Evolutionary conservation across 2,113 vertebrate genomes (phyloP), one percentile per base, ranked within the genome.

Genomic region (Kryptolebias marmoratus): DNA sequence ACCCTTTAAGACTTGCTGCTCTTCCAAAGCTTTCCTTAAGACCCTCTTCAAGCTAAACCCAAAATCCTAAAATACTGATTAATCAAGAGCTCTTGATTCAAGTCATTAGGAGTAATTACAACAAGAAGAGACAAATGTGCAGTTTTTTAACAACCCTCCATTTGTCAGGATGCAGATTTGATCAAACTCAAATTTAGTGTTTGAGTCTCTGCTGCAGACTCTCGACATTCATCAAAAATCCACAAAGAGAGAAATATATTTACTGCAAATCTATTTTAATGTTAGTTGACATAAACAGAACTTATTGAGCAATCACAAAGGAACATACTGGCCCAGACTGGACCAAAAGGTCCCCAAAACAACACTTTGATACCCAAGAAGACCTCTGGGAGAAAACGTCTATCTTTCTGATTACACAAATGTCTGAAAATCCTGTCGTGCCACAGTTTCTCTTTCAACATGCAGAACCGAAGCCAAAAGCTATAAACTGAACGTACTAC

Each of bases 401-500:
- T 22, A 42, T 78, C 64, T 72, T 45, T 77, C n/a, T 15, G 54
- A 39, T 80, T 75, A 70, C 57, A 83, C 10, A 64, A 65, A 85
- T 31, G 58, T 86, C 82, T 77, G 22, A 77, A 77, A 48, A 72
- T 59, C 70, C 44, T 10, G 65, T 64, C 31, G 5, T 61, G 79
- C 80, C 64, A 70, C 47, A 75, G 79, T 48, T 72, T 73, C 71
- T 77, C 75, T 68, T 77, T 70, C 50, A 82, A 71, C 78, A 59
- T 11, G 63, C 72, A 69, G 36, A 55, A 47, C 57, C 11, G 2
- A n/a, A 72, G 88, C 87, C 86, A 91, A 89, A 65, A 54, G 72
- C 82, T 78, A 85, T 71, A 87, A 86, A 90, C 77, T 75, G 31
- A 67, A 44, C 13, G 49, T n/a, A 15, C 69, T 77, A 72, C 42